These are phyloP conservation scores for Epirrita christyi DNA, from an alignment of 2,888 invertebrate species.

Conservation along the genomic window DNA sequence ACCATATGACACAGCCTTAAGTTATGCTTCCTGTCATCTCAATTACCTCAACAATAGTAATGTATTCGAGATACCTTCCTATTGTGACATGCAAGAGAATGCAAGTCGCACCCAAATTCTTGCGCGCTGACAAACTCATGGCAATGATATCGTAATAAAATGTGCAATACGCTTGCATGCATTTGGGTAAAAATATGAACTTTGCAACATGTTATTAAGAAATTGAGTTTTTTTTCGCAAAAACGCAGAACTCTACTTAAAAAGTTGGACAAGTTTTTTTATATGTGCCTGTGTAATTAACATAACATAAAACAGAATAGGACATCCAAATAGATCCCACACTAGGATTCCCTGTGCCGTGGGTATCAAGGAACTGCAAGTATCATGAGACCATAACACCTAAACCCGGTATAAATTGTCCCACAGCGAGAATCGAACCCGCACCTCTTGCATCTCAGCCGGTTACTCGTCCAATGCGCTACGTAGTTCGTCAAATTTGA, in stretches of 20 bases:
- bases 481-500: too few relatives aligned
- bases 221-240: background rate
- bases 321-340: too few relatives aligned
- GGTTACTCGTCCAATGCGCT: too few relatives aligned
- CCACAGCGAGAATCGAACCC: too few relatives aligned
- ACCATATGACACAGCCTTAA: background rate
- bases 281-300: too few relatives aligned
- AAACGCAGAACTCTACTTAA: background rate
- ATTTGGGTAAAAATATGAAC: too few relatives aligned
- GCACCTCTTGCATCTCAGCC: too few relatives aligned
- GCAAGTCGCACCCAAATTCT: conserved; percentile 65
- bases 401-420: too few relatives aligned
- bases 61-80: conserved; percentile 38
- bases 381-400: too few relatives aligned
- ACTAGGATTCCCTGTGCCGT: too few relatives aligned
- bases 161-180: background rate
- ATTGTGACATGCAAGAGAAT: conserved; percentile 48
- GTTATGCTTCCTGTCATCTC: conserved; percentile 27
- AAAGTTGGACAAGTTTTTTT: background rate
- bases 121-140: conserved; percentile 47
- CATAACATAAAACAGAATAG: too few relatives aligned
- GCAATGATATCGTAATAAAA: conserved; percentile 4
- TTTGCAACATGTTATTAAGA: background rate
- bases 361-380: too few relatives aligned
- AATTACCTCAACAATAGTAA: conserved; percentile 34